Base-by-base conservation (phyloP, 92 coral and sea anemone species). In the Nematostella vectensis region DNA sequence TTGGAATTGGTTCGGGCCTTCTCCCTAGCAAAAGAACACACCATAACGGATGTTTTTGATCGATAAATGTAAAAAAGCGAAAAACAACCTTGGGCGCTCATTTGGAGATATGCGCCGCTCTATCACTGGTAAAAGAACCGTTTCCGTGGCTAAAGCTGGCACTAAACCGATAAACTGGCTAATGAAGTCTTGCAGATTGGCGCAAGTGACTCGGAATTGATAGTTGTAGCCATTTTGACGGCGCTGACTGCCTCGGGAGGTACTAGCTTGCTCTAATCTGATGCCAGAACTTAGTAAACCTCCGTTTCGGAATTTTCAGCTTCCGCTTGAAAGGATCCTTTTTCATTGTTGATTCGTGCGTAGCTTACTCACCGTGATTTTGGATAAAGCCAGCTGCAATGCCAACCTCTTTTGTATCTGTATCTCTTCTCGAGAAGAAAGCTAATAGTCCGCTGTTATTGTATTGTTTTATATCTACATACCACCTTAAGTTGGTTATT, bases 71-170 rank as follows among this genome's bases (percentile, higher is more conserved):
- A n/a, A n/a, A n/a, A n/a, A n/a, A n/a, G 18, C 4, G 51, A 8
- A 45, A 45, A 45, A 45, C 21, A 45, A 45, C 51, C 51, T 45
- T 45, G 17, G 51, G 51, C 51, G 9, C 8, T 17, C 9, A 45
- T 45, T 45, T 45, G 23, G 4, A 45, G 51, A 45, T 45, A 17
- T 8, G 51, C 12, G 6, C 9, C 9, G 18, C 51, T 19, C n/a
- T 45, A 45, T 45, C 51, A 11, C 18, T 19, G 4, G 4, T 45
- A 45, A 45, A 45, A 9, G 18, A 4, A 11, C 51, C 51, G 51
- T 22, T 45, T 45, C 51, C 51, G 51, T 19, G 51, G 4, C 23
- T 6, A 9, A 45, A 45, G 17, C 51, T 45, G 51, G 51, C 4
- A 4, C 18, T 45, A 10, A 11, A 45, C 11, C 18, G 23, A 45